phyloP scores from a whole-genome alignment of 2,888 invertebrate species.

The Plagodis pulveraria region DNA sequence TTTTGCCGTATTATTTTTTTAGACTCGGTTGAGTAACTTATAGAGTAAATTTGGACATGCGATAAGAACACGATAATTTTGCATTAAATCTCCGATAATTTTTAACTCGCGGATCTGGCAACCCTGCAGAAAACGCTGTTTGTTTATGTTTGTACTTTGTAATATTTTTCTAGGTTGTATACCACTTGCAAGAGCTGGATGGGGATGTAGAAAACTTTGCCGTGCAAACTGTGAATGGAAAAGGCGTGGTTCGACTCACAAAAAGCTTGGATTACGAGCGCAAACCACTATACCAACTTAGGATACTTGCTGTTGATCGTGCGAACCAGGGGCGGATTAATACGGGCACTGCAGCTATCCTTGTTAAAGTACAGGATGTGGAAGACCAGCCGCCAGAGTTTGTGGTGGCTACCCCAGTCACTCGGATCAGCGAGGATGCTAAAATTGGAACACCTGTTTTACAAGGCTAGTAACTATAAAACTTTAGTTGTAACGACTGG shows the following conservation, averaged over 20 bases:
- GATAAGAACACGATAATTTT: too few relatives aligned
- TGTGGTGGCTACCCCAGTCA: conserved; percentile 93
- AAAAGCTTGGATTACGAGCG: conserved; percentile 93
- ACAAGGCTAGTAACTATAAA: conserved; percentile 81
- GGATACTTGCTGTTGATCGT: conserved; percentile 92
- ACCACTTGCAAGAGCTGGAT: conserved; percentile 92
- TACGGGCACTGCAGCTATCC: conserved; percentile 94
- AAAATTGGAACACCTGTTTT: conserved; percentile 92
- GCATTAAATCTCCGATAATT: too few relatives aligned
- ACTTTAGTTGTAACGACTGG: too few relatives aligned
- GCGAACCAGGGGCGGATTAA: conserved; percentile 93
- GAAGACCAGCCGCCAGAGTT: conserved; percentile 97
- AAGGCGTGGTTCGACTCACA: conserved; percentile 91
- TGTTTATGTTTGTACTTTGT: neutral
- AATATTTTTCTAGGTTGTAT: conserved; percentile 86
- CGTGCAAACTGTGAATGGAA: conserved; percentile 93
- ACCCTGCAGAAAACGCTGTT: too few relatives aligned
- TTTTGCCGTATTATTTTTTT: too few relatives aligned
- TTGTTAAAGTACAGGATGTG: conserved; percentile 93
- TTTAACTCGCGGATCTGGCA: too few relatives aligned
- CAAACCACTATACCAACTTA: conserved; percentile 93
- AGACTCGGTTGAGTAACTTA: too few relatives aligned
- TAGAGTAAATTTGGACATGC: too few relatives aligned
- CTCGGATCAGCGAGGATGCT: conserved; percentile 94
- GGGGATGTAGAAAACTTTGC: conserved; percentile 91